These are phyloP conservation scores for Barypeithes pellucidus DNA, from an alignment of 2,888 invertebrate species.

Conservation along the genomic window DNA sequence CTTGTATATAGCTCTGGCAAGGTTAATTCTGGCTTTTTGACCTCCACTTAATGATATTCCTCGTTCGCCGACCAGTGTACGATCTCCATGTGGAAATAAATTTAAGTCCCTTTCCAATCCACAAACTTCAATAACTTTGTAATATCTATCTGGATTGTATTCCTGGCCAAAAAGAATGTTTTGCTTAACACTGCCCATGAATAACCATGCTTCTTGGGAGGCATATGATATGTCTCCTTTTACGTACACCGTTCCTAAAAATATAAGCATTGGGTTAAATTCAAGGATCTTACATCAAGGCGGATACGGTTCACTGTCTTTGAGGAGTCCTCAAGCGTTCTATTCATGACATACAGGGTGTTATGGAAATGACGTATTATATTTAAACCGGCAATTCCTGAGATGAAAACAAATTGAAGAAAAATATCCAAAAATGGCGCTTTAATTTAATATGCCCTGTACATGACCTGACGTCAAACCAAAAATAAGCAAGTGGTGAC, in stretches of 20 bases:
- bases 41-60: slow-evolving; percentile 84
- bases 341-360: too few species aligned
- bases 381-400: too few species aligned
- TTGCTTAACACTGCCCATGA: slow-evolving; percentile 86
- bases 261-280: too few species aligned
- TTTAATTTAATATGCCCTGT: too few species aligned
- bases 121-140: slow-evolving; percentile 78
- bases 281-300: too few species aligned
- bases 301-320: too few species aligned
- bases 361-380: too few species aligned
- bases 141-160: slow-evolving; percentile 79
- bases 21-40: slow-evolving; percentile 88
- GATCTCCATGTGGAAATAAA: slow-evolving; percentile 83
- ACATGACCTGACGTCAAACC: too few species aligned
- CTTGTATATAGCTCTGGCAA: slow-evolving; percentile 88
- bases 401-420: too few species aligned
- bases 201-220: slow-evolving; percentile 89
- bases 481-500: too few species aligned
- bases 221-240: slow-evolving; percentile 83
- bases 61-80: slow-evolving; percentile 83
- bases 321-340: too few species aligned
- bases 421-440: too few species aligned
- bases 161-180: slow-evolving; percentile 91
- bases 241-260: slow-evolving; percentile 77
- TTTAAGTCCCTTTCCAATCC: slow-evolving; percentile 81